phyloP scores from a whole-genome alignment of 2,797 vertebrate genomes.

The Melopsittacus undulatus region DNA sequence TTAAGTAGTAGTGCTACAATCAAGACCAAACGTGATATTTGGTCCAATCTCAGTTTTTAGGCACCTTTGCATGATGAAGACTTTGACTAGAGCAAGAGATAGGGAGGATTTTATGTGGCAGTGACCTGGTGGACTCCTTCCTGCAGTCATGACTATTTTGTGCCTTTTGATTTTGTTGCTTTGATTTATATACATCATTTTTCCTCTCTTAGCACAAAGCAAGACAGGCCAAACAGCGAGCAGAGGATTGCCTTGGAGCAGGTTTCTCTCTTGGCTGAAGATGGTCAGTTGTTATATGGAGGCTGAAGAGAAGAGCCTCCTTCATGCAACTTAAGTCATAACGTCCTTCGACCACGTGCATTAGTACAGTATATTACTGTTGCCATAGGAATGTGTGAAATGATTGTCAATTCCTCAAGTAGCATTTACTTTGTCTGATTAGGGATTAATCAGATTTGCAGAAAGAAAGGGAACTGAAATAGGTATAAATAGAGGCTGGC shows the following conservation, averaged over 20 bases:
- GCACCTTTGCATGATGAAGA: slow-evolving; percentile 83
- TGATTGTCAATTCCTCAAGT: slow-evolving; percentile 80
- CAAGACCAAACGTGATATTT: slow-evolving; percentile 67
- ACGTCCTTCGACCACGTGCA: slow-evolving; percentile 85
- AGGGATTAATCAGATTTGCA: slow-evolving; percentile 78
- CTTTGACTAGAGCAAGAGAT: slow-evolving; percentile 63
- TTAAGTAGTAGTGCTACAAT: slow-evolving; percentile 61
- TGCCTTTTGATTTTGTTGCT: slow-evolving; percentile 75
- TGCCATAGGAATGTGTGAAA: slow-evolving; percentile 87
- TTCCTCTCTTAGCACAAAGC: slow-evolving; percentile 72
- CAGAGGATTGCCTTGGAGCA: not conserved
- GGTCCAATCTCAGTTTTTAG: slow-evolving; percentile 70
- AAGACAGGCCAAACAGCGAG: slow-evolving; percentile 23
- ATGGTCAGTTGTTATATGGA: slow-evolving; percentile 42
- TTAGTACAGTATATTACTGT: slow-evolving; percentile 99
- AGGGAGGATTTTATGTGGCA: slow-evolving; percentile 62
- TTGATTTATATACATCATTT: slow-evolving; percentile 68
- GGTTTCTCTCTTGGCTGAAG: slow-evolving; percentile 45
- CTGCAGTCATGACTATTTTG: slow-evolving; percentile 69
- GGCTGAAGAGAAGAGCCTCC: slow-evolving; percentile 57
- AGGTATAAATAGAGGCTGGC: slow-evolving; percentile 84
- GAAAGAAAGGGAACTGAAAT: slow-evolving; percentile 69
- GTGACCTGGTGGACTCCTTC: slow-evolving; percentile 58
- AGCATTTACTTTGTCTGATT: slow-evolving; percentile 78
- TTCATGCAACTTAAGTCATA: slow-evolving; percentile 75